These are phyloP conservation scores for Bruchidius siliquastri DNA, from an alignment of 2,888 invertebrate genomes.

Conservation along the genomic window DNA sequence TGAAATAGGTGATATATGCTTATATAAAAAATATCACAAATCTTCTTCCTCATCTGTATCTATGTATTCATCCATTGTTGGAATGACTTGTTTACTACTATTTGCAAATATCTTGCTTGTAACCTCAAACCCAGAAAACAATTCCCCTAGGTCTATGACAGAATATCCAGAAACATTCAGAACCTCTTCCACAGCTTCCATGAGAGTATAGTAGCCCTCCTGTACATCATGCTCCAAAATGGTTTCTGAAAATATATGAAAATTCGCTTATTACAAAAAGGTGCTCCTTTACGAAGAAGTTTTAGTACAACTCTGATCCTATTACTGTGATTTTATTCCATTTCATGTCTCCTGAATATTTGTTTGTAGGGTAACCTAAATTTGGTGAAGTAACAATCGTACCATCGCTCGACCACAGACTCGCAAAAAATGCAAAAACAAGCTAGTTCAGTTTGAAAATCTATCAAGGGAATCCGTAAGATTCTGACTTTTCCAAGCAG, in stretches of 20 bases:
- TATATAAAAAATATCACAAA: neutral
- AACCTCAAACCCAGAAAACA: constrained; percentile 41
- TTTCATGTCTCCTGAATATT: too few relatives aligned
- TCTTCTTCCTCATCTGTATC: neutral
- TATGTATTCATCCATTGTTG: neutral
- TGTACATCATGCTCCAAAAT: constrained; percentile 51
- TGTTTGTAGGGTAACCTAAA: too few relatives aligned
- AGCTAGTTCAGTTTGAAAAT: too few relatives aligned
- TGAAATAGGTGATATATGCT: neutral
- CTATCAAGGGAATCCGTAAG: too few relatives aligned
- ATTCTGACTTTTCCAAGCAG: too few relatives aligned
- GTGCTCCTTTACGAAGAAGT: neutral
- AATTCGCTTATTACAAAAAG: neutral
- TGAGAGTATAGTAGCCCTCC: constrained; percentile 58
- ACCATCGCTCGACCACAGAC: too few relatives aligned
- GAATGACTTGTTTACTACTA: neutral
- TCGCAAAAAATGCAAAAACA: too few relatives aligned
- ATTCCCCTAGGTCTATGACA: constrained; percentile 57
- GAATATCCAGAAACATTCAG: constrained; percentile 66
- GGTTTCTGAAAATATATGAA: constrained; percentile 48
- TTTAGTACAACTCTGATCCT: too few relatives aligned
- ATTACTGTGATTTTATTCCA: too few relatives aligned
- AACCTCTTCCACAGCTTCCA: constrained; percentile 63
- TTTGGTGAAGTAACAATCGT: too few relatives aligned
- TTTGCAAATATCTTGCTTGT: neutral